These are phyloP conservation scores for Hydrolagus colliei DNA, from an alignment of 2,797 vertebrate genomes.

Conservation along the genomic window DNA sequence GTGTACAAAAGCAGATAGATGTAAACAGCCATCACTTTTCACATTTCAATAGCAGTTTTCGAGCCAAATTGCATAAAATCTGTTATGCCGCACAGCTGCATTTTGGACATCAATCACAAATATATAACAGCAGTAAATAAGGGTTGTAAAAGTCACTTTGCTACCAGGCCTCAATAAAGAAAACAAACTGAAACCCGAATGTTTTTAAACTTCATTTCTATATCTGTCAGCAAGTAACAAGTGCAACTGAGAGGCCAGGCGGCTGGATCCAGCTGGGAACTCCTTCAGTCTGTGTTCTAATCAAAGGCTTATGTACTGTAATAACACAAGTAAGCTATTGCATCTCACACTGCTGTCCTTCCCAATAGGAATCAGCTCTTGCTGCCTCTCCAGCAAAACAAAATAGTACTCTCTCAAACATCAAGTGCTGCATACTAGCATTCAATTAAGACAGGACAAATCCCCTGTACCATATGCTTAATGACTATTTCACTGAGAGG, in stretches of 20 bases:
- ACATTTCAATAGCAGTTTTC: conserved; percentile 56
- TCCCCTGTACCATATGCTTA: conserved; percentile 9
- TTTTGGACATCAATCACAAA: conserved; percentile 58
- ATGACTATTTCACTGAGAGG: background rate
- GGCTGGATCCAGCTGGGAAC: conserved; percentile 48
- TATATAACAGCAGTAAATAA: conserved; percentile 54
- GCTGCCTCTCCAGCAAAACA: conserved; percentile 22
- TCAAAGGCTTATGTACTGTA: conserved; percentile 61
- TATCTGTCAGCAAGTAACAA: conserved; percentile 64
- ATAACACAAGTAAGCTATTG: conserved; percentile 56
- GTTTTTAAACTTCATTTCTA: conserved; percentile 64
- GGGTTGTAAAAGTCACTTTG: conserved; percentile 62
- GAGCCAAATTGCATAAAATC: conserved; percentile 58
- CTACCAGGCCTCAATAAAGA: conserved; percentile 64
- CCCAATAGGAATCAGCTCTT: conserved; percentile 33
- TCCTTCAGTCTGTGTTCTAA: conserved; percentile 53
- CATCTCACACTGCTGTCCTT: conserved; percentile 55
- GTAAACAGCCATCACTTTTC: conserved; percentile 47
- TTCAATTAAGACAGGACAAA: conserved; percentile 13
- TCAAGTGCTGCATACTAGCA: background rate
- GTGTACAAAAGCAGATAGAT: conserved; percentile 27
- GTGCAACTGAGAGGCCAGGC: conserved; percentile 18
- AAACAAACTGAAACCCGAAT: conserved; percentile 51
- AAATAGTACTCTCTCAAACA: conserved; percentile 11
- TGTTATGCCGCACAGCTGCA: conserved; percentile 56